phyloP scores from a whole-genome alignment of 2,888 invertebrate genomes.

The Chymomyza fuscimana region DNA sequence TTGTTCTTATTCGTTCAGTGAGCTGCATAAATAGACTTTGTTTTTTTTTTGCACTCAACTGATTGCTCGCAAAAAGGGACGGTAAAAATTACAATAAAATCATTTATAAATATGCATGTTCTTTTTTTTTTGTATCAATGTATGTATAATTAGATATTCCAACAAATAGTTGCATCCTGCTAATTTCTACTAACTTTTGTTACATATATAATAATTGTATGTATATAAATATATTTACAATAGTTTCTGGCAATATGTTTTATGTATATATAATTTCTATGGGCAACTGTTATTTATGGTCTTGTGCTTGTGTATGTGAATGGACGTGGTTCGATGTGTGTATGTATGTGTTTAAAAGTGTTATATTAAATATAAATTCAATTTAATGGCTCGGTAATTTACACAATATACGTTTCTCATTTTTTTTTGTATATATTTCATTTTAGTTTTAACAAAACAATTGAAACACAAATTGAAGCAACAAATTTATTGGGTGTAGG shows the following conservation, averaged over 20 bases:
- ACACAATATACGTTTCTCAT: constrained; percentile 58
- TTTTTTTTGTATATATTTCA: constrained; percentile 52
- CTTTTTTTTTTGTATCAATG: constrained; percentile 20
- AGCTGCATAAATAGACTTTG: constrained; percentile 68
- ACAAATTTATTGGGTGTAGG: constrained; percentile 23
- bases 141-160: constrained; percentile 17
- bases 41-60: constrained; percentile 32
- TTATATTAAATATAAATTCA: constrained; percentile 75
- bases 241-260: constrained; percentile 29
- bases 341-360: constrained; percentile 43
- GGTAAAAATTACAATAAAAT: constrained; percentile 80
- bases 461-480: constrained; percentile 48
- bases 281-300: constrained; percentile 44
- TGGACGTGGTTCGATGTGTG: constrained; percentile 55
- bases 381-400: constrained; percentile 79
- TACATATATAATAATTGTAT: constrained; percentile 9
- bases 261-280: constrained; percentile 56
- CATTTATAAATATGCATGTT: constrained; percentile 66
- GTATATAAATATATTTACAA: constrained; percentile 46
- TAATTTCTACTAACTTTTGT: constrained; percentile 33
- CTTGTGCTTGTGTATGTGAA: constrained; percentile 45
- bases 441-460: constrained; percentile 17
- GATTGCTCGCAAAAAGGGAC: constrained; percentile 76
- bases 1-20: constrained; percentile 46
- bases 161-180: constrained; percentile 25